Evolutionary conservation across 2,888 invertebrate species (phyloP).

Genomic region (Polymixis flavicincta): DNA sequence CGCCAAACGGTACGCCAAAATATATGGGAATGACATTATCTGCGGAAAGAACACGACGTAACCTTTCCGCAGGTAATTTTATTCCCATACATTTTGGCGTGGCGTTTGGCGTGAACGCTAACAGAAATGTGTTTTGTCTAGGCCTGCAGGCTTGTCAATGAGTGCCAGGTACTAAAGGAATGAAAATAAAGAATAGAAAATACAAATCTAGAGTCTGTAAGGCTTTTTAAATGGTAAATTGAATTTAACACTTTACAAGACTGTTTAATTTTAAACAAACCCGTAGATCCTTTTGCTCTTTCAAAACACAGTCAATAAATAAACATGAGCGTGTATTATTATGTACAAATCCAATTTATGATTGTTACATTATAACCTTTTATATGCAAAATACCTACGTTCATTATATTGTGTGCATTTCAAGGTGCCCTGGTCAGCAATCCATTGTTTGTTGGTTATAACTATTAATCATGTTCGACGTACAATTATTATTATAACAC

Average conservation of each 20-base stretch:
- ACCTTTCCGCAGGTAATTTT: too few species aligned
- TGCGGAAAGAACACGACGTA: too few species aligned
- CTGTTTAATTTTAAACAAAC: not conserved
- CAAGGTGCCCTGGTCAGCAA: constrained; percentile 58
- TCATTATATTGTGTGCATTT: constrained; percentile 48
- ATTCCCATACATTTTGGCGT: too few species aligned
- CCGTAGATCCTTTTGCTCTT: not conserved
- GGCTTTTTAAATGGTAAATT: not conserved
- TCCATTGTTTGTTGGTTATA: constrained; percentile 47
- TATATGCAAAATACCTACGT: constrained; percentile 53
- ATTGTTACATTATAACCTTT: constrained; percentile 46
- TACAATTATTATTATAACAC: constrained; percentile 51
- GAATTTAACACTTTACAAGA: not conserved
- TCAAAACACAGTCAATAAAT: constrained; percentile 26
- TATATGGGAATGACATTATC: too few species aligned
- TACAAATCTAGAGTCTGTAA: too few species aligned
- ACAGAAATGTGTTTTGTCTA: too few species aligned
- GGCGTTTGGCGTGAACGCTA: too few species aligned
- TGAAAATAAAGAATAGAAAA: too few species aligned
- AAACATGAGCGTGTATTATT: constrained; percentile 17
- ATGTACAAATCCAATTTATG: constrained; percentile 33
- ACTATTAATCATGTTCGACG: constrained; percentile 60
- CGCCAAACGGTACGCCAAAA: too few species aligned
- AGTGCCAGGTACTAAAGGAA: too few species aligned
- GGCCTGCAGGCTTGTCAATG: too few species aligned